Evolutionary conservation across 2,113 vertebrate genomes (phyloP).

Genomic region (Corythornis vintsioides): DNA sequence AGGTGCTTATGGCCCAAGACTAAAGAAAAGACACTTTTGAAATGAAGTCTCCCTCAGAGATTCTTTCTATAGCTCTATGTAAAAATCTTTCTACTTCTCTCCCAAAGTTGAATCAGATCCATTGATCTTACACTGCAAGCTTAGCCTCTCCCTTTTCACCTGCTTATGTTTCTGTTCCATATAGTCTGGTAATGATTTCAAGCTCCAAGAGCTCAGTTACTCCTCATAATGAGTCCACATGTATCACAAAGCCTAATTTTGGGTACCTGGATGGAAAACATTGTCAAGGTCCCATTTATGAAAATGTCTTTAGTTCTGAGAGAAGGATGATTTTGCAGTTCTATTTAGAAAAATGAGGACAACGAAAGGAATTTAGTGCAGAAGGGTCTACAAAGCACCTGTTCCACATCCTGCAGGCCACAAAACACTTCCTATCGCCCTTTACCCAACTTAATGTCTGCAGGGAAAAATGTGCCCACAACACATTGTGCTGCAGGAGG

Average conservation of each 20-base stretch:
- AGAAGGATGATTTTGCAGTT: background rate
- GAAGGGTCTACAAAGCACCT: background rate
- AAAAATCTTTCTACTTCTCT: background rate
- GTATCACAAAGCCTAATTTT: conserved; percentile 9
- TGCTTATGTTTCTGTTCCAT: background rate
- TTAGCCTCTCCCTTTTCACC: conserved; percentile 10
- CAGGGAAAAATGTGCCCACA: background rate
- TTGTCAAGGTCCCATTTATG: background rate
- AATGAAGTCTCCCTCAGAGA: background rate
- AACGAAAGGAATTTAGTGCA: background rate
- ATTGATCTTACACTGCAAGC: background rate
- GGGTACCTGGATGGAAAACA: background rate
- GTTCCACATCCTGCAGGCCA: background rate
- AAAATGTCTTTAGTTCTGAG: background rate
- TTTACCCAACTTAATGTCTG: background rate
- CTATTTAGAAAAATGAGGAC: background rate
- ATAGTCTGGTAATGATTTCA: background rate
- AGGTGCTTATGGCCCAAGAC: background rate
- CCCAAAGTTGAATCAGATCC: background rate
- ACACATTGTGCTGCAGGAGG: background rate
- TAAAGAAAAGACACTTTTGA: background rate
- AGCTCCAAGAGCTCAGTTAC: background rate
- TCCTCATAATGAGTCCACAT: background rate
- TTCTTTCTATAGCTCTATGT: background rate
- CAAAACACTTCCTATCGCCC: background rate